Evolutionary conservation across 2,113 vertebrate species (phyloP), one percentile per base, ranked within the genome.

Genomic region (Microcebus murinus): DNA sequence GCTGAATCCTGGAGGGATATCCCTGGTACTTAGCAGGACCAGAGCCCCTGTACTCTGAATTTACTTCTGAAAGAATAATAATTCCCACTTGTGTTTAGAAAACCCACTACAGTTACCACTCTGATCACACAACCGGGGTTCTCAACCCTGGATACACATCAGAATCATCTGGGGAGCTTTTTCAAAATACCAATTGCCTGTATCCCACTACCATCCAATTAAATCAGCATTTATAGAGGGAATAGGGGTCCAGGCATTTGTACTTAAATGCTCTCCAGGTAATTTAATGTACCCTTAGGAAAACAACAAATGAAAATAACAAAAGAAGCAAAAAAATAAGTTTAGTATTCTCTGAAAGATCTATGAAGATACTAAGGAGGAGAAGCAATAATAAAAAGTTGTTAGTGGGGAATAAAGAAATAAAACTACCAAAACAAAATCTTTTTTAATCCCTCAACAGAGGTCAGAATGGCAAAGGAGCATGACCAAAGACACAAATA

Each of bases 311-410:
- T 21, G 39, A 31, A 25, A 70, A 82, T 82, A 87, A 91, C 55
- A 71, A 87, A 83, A 7, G 45, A 71, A 95, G 76, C 36, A 81
- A 20, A 73, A 73, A 61, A 90, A 83, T 82, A 68, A 57, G 70
- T 68, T 83, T n/a, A 84, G 42, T 39, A 88, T 88, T 89, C 52
- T 79, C 36, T 84, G 77, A 92, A 95, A 92, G 77, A 31, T 81
- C 77, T 88, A 55, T 48, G 10, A 83, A 70, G n/a, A 70, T 31
- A 42, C 21, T 52, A 50, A 57, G 57, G 50, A 68, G 21, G 8
- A 52, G 48, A 36, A 67, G 12, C n/a, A 96, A 61, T 8, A 68
- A 48, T 81, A 67, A 48, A 67, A 81, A 52, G 20, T 63, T 79
- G 45, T 45, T 45, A 52, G 12, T 65, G 20, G 21, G 31, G 13